Conservation (phyloP, 2,888 invertebrate species). For the Microplitis manilae region DNA sequence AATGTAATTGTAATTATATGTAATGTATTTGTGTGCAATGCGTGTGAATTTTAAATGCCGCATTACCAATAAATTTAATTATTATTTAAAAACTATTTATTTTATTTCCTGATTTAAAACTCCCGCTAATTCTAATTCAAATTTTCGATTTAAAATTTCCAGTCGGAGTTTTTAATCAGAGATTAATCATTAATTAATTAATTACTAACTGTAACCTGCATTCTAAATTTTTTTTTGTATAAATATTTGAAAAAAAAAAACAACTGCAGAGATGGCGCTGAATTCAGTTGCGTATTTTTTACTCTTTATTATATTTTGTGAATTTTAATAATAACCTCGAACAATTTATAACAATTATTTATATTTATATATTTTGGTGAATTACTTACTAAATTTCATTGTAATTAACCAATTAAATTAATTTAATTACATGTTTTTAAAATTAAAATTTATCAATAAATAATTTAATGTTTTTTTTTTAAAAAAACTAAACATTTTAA, state of each 20-base stretch:
- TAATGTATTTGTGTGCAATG: not conserved
- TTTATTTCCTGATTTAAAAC: not conserved
- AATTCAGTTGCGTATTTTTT: not conserved
- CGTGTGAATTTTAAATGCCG: not conserved
- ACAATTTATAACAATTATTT: not conserved
- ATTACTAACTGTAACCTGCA: too few relatives aligned
- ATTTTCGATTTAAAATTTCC: too few relatives aligned
- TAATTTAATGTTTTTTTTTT: not conserved
- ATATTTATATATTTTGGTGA: too few relatives aligned
- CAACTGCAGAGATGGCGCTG: too few relatives aligned
- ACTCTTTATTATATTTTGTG: not conserved
- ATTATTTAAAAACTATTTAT: not conserved
- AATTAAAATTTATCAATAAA: not conserved
- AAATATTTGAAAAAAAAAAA: too few relatives aligned
- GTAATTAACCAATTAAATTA: too few relatives aligned
- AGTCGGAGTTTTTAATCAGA: too few relatives aligned
- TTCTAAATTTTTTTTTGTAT: too few relatives aligned
- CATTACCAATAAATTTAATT: conserved; percentile 1
- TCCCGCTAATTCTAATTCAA: too few relatives aligned
- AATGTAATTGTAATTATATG: not conserved
- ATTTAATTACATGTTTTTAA: too few relatives aligned
- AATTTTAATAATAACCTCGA: not conserved
- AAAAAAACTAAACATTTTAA: not conserved
- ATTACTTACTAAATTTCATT: too few relatives aligned
- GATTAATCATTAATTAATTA: too few relatives aligned